phyloP scores from a whole-genome alignment of 2,888 invertebrate genomes.

The Caenorhabditis afra region DNA sequence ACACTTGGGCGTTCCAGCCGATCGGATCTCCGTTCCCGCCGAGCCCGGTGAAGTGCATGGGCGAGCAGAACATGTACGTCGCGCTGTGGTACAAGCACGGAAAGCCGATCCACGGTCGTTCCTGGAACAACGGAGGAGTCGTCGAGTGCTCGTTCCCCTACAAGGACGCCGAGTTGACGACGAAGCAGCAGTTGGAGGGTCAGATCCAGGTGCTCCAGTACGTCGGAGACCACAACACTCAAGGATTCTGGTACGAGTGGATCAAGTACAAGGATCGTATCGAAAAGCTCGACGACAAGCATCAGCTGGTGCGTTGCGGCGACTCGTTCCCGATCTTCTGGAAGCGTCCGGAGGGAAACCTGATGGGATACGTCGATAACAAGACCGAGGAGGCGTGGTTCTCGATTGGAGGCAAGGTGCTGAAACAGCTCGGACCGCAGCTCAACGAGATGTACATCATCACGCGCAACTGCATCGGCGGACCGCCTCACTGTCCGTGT shows the following conservation, averaged over 20 bases:
- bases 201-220: slow-evolving; percentile 79
- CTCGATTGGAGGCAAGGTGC: slow-evolving; percentile 68
- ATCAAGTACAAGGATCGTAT: slow-evolving; percentile 76
- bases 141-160: slow-evolving; percentile 77
- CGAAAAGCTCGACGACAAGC: slow-evolving; percentile 68
- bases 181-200: slow-evolving; percentile 73
- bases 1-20: slow-evolving; percentile 66
- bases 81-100: slow-evolving; percentile 74
- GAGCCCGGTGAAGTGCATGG: slow-evolving; percentile 61
- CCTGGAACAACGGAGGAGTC: slow-evolving; percentile 76
- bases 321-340: slow-evolving; percentile 77
- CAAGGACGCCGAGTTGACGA: slow-evolving; percentile 70
- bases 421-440: slow-evolving; percentile 61
- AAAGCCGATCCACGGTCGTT: slow-evolving; percentile 72
- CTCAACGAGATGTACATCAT: slow-evolving; percentile 75
- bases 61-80: slow-evolving; percentile 70
- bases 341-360: slow-evolving; percentile 63
- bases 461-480: slow-evolving; percentile 72
- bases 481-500: slow-evolving; percentile 58
- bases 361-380: slow-evolving; percentile 73
- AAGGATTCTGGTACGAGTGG: slow-evolving; percentile 77
- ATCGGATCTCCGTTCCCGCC: slow-evolving; percentile 68
- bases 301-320: slow-evolving; percentile 74
- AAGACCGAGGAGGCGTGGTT: slow-evolving; percentile 75
- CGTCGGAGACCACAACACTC: slow-evolving; percentile 74